These are phyloP conservation scores for Solen grandis DNA, from an alignment of 1,140 invertebrate species.

Conservation along the genomic window DNA sequence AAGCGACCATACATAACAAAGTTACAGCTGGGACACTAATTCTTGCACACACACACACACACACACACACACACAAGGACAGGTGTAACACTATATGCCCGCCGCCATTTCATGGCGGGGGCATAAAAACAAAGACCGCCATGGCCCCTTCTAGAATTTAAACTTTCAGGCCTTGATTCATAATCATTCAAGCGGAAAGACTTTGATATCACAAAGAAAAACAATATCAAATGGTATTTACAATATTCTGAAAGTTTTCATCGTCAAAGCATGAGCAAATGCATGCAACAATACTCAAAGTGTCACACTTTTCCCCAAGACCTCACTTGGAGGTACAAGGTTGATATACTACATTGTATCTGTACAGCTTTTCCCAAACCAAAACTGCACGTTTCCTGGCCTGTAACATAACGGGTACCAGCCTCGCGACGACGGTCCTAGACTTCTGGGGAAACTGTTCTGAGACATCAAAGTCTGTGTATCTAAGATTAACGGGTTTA, in stretches of 20 bases:
- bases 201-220: slow-evolving; percentile 9
- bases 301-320: slow-evolving; percentile 7
- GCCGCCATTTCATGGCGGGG: no score
- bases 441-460: slow-evolving; percentile 32
- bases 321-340: neutral
- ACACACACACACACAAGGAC: no score
- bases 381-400: slow-evolving; percentile 14
- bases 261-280: slow-evolving; percentile 5
- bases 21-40: no score
- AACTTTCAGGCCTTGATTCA: slow-evolving; percentile 29
- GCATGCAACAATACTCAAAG: neutral
- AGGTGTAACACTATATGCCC: no score
- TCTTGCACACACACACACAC: no score
- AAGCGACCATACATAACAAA: no score
- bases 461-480: no score
- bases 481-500: no score
- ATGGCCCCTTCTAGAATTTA: slow-evolving; percentile 19
- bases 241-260: neutral
- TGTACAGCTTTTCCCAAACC: slow-evolving; percentile 36
- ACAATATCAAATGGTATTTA: neutral
- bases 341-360: slow-evolving; percentile 16
- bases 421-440: neutral
- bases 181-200: neutral
- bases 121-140: slow-evolving; percentile 11
- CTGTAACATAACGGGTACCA: neutral